Conservation (phyloP, 2,888 invertebrate genomes). For the Machimus rusticus region DNA sequence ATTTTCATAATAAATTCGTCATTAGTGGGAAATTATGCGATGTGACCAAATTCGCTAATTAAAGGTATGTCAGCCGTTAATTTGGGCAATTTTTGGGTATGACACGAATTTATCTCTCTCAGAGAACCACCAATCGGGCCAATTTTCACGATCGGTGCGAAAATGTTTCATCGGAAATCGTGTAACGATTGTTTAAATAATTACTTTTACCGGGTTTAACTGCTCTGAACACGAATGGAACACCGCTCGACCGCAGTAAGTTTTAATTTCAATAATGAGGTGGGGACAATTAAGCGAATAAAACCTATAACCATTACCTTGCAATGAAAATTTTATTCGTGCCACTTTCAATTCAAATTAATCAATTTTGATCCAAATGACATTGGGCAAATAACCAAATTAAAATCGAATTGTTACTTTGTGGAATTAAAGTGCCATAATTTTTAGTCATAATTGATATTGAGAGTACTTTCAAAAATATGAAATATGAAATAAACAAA, state of each 20-base stretch:
- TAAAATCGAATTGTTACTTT: neutral
- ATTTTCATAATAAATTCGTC: slow-evolving; percentile 2
- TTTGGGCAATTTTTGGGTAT: neutral
- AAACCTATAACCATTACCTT: neutral
- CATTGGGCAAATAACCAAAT: neutral
- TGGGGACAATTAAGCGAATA: neutral
- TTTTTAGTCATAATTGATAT: neutral
- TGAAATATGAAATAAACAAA: neutral
- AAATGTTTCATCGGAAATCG: neutral
- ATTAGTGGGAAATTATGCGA: neutral
- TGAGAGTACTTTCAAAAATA: neutral
- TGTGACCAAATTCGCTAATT: neutral
- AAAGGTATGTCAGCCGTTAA: neutral
- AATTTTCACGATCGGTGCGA: neutral
- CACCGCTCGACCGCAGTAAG: neutral
- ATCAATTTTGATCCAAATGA: neutral
- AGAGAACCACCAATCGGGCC: neutral
- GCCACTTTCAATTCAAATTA: neutral
- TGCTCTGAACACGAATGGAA: neutral
- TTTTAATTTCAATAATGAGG: neutral
- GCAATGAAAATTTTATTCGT: neutral
- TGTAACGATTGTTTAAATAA: neutral
- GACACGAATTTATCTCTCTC: neutral
- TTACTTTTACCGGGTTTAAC: neutral
- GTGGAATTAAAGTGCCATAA: neutral